Conservation (phyloP, 2,888 invertebrate species). For the Drosophila neutralis region DNA sequence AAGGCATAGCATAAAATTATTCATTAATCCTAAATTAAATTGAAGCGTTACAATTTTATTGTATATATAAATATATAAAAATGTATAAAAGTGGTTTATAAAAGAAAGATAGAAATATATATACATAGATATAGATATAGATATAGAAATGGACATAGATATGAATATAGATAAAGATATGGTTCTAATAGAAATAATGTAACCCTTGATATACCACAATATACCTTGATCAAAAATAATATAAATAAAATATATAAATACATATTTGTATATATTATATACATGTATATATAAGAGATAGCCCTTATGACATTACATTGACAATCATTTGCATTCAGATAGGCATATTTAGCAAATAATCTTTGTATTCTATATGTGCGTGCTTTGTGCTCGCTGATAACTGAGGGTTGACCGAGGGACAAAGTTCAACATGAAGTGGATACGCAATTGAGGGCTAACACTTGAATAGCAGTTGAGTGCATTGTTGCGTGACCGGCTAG, state of each 20-base stretch:
- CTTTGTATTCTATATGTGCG: slow-evolving; percentile 14
- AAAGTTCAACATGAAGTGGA: slow-evolving; percentile 32
- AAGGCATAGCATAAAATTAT: not conserved
- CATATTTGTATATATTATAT: not conserved
- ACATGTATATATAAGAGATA: not conserved
- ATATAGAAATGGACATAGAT: not conserved
- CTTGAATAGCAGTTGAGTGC: slow-evolving; percentile 29
- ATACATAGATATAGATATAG: no score
- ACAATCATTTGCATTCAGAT: slow-evolving; percentile 7
- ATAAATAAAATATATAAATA: not conserved
- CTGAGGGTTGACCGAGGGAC: slow-evolving; percentile 20
- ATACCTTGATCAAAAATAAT: not conserved
- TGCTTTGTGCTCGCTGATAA: slow-evolving; percentile 32
- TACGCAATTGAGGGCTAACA: slow-evolving; percentile 20
- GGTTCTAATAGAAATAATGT: not conserved
- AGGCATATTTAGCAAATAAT: slow-evolving; percentile 22
- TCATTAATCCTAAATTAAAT: not conserved
- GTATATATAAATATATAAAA: no score
- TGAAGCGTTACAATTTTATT: not conserved
- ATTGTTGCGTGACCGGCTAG: slow-evolving; percentile 51
- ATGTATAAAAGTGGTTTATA: no score
- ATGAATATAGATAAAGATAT: not conserved
- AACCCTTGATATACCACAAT: not conserved
- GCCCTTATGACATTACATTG: slow-evolving; percentile 19
- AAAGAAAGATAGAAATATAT: not conserved